Conservation (phyloP, 2,797 vertebrate species). For the Onychomys leucogaster region DNA sequence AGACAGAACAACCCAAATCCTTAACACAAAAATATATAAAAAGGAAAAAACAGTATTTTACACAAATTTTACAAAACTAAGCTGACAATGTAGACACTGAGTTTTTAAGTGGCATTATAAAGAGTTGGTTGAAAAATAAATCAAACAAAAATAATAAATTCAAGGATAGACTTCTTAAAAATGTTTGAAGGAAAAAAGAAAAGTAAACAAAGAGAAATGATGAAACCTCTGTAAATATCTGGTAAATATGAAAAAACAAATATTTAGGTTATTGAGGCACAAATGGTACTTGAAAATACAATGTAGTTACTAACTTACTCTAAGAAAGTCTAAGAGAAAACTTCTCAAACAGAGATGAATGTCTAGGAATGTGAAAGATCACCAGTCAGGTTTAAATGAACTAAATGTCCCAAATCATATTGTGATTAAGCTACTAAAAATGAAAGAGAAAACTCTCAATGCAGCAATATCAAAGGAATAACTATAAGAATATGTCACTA, state of each 20-base stretch:
- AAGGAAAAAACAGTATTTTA: not conserved
- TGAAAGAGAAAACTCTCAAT: not conserved
- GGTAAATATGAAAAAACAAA: not conserved
- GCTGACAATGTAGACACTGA: not conserved
- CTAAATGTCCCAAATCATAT: not conserved
- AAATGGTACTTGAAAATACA: not conserved
- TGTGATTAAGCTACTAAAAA: not conserved
- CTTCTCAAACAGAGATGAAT: not conserved
- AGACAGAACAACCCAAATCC: not conserved
- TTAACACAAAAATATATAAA: not conserved
- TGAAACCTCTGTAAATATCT: not conserved
- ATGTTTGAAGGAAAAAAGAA: not conserved
- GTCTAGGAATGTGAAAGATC: not conserved
- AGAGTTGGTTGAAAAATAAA: not conserved
- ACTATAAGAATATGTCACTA: not conserved
- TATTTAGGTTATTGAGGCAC: not conserved
- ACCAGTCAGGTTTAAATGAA: not conserved
- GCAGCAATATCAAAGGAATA: not conserved
- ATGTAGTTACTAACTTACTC: not conserved
- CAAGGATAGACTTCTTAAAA: not conserved
- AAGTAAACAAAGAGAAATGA: not conserved
- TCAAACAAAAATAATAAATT: not conserved
- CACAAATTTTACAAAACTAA: not conserved
- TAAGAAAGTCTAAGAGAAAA: not conserved
- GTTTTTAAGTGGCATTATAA: not conserved